A percentile compares a stretch with the other conserved stretches of the same genome.
phyloP scores from a whole-genome alignment of 2,113 vertebrate genomes.

The Labeo rohita region DNA sequence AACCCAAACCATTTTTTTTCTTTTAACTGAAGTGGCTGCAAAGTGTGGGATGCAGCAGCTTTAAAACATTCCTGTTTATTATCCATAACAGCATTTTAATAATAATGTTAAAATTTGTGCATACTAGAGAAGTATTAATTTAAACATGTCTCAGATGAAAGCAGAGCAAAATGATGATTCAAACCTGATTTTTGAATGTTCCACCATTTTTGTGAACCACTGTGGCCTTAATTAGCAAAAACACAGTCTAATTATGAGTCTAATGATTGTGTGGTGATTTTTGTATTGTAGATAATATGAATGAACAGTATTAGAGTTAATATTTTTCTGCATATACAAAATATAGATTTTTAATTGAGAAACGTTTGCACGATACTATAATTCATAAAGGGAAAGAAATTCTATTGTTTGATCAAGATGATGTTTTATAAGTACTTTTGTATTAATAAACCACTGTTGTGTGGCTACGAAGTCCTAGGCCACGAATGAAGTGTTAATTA shows the following conservation, averaged over 20 bases:
- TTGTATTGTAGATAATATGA: not conserved
- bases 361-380: not conserved
- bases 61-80: not conserved
- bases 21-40: conserved; percentile 1
- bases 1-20: not conserved
- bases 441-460: not conserved
- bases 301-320: not conserved
- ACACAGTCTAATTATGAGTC: not conserved
- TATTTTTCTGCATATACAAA: conserved; percentile 8
- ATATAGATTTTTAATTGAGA: conserved; percentile 13
- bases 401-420: not conserved
- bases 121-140: not conserved
- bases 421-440: not conserved
- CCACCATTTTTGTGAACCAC: conserved; percentile 25
- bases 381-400: not conserved
- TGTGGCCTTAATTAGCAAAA: conserved; percentile 16
- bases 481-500: not conserved
- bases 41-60: not conserved
- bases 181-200: not conserved
- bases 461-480: not conserved
- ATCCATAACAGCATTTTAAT: not conserved
- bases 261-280: not conserved
- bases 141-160: not conserved
- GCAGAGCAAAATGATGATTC: not conserved
- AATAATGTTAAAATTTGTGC: not conserved